A percentile compares a stretch with the other conserved stretches of the same genome.
These are phyloP conservation scores for Pteronotus mesoamericanus DNA, from an alignment of 2,797 vertebrate genomes.

Conservation along the genomic window DNA sequence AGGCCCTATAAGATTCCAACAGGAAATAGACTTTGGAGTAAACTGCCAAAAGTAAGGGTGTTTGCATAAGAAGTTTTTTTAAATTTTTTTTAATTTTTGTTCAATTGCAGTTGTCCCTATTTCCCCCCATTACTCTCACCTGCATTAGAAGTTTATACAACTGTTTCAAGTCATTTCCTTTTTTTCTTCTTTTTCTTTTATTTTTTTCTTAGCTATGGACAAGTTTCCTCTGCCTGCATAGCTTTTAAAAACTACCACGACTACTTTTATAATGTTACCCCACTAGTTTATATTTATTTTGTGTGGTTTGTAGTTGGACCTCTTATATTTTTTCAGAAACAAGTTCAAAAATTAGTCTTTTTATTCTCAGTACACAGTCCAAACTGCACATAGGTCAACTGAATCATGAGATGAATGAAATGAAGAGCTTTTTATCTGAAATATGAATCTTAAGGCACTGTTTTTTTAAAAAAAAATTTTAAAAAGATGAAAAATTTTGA, in stretches of 20 bases:
- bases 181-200: not conserved
- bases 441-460: not conserved
- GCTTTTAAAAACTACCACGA: not conserved
- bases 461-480: not conserved
- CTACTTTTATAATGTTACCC: not conserved
- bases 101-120: no score
- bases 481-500: not conserved
- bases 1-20: not conserved
- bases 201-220: not conserved
- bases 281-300: constrained; percentile 23
- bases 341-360: constrained; percentile 15
- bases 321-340: not conserved
- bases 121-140: no score
- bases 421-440: not conserved
- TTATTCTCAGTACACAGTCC: not conserved
- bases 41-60: not conserved
- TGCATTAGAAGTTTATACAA: not conserved
- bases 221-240: not conserved
- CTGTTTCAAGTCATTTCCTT: not conserved
- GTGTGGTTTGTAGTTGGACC: not conserved
- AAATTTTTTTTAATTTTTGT: no score
- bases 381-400: not conserved
- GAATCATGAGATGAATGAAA: not conserved
- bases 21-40: not conserved
- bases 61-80: not conserved